phyloP scores from a whole-genome alignment of 2,888 invertebrate species.

The Eupithecia vulgata region DNA sequence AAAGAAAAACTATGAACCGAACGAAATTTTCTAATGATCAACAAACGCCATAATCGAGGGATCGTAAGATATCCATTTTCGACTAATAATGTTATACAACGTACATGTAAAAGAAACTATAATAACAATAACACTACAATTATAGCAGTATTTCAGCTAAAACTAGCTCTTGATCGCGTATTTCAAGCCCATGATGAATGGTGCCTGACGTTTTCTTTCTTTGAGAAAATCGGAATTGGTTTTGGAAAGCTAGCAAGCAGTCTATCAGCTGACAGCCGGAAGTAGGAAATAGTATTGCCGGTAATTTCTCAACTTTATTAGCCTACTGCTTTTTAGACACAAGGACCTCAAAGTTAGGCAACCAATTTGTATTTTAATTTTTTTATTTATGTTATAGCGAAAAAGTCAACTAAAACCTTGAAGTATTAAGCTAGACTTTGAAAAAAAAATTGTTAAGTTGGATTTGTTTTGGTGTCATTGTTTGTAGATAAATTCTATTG shows the following conservation, averaged over 20 bases:
- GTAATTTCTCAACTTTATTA: slow-evolving; percentile 7
- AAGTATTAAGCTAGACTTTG: not conserved
- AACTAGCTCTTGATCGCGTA: slow-evolving; percentile 84
- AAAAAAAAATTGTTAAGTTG: not conserved
- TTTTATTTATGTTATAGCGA: not conserved
- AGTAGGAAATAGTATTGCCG: slow-evolving; percentile 48
- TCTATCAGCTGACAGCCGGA: slow-evolving; percentile 84
- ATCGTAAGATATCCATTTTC: slow-evolving; percentile 83
- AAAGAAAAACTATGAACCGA: slow-evolving; percentile 82
- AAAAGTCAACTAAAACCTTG: not conserved
- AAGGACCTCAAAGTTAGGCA: not conserved
- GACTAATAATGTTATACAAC: slow-evolving; percentile 83
- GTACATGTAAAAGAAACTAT: slow-evolving; percentile 83
- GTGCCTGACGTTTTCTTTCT: slow-evolving; percentile 83
- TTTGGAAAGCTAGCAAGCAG: slow-evolving; percentile 72
- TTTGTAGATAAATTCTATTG: not conserved
- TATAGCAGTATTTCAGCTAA: slow-evolving; percentile 83
- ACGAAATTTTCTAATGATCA: slow-evolving; percentile 83
- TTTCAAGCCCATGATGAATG: slow-evolving; percentile 84
- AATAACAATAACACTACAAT: slow-evolving; percentile 83
- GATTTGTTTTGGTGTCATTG: too few species aligned
- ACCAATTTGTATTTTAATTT: not conserved
- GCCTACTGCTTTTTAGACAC: not conserved
- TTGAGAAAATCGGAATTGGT: slow-evolving; percentile 82
- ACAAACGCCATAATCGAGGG: slow-evolving; percentile 83